Evolutionary conservation across 1,140 invertebrate genomes (phyloP).

Genomic region (Papilio helenus): DNA sequence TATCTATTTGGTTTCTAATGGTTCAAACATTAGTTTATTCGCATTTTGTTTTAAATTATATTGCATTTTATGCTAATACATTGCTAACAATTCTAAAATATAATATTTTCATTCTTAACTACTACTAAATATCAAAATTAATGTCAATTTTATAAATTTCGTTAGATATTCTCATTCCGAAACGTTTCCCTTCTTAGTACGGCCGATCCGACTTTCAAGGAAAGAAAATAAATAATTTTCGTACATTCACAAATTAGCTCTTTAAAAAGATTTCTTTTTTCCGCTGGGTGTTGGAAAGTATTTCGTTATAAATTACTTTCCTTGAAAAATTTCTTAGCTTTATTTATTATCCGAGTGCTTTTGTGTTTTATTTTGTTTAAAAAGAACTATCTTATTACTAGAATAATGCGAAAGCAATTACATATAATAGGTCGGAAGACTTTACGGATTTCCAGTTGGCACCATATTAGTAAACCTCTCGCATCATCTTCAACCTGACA

Average conservation of each 20-base stretch:
- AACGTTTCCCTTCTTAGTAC: not conserved
- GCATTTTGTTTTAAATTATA: no score
- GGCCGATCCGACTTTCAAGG: slow-evolving; percentile 47
- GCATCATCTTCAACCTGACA: no score
- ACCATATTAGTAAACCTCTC: no score
- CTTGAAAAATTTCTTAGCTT: slow-evolving; percentile 42
- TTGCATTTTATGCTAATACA: no score
- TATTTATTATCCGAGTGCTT: slow-evolving; percentile 35
- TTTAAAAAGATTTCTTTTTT: slow-evolving; percentile 41
- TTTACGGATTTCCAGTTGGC: no score
- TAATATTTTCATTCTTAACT: not conserved
- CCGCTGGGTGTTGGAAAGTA: slow-evolving; percentile 37
- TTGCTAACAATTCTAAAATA: no score
- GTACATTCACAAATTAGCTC: slow-evolving; percentile 50
- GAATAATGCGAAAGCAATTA: not conserved
- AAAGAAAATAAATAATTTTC: slow-evolving; percentile 48
- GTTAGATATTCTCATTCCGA: slow-evolving; percentile 16
- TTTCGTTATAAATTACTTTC: slow-evolving; percentile 49
- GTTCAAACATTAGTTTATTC: no score
- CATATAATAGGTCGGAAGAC: no score
- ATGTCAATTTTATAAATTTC: slow-evolving; percentile 12
- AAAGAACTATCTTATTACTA: not conserved
- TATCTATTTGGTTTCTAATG: not conserved
- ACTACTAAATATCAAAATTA: not conserved
- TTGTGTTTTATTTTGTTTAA: slow-evolving; percentile 1